Evolutionary conservation across 2,888 invertebrate genomes (phyloP), one percentile per base, ranked within the genome.

Genomic region (Reticulitermes lucifugus): DNA sequence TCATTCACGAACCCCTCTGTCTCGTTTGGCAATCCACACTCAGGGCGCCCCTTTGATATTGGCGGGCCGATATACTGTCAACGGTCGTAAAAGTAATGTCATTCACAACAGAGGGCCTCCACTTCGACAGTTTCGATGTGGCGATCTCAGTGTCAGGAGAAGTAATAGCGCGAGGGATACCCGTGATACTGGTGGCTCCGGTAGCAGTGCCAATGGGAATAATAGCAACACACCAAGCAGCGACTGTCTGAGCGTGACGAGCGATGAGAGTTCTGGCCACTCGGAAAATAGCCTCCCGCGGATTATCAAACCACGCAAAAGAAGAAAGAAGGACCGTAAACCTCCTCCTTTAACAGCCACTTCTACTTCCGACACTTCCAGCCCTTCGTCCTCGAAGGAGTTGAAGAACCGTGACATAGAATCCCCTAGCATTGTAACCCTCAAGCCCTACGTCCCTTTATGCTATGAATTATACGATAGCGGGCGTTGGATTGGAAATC

Each of bases 311-410:
- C 97, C 97, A 10, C 92, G 97, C 82, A 97, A 97, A 90, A 93
- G 97, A 83, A 94, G 97, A 90, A 97, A 97, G 94, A 97, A 97
- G 91, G 97, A 97, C 90, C 93, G 96, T 88, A 96, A 96, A 91
- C 95, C 96, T 60, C 95, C 96, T 65, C 95, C 96, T 60, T 92
- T 93, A 88, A 73, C 88, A 88, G 85, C 88, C 84, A 41, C 87
- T 86, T 65, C 87, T 9, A 51, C 85, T 25, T 80, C 87, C 25
- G 86, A 85, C 70, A 21, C 70, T 10, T n/a, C 81, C 46, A 81
- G 18, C 81, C 51, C 92, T 92, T 51, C 92, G 91, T 86, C 92
- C 91, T 88, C 83, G 6, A 77, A 21, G 7, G 81, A 81, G 7
- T 35, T 65, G 21, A 81, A 81, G 55, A 59, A 85, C 25, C 41